Base-by-base conservation (phyloP, 2,888 invertebrate genomes). In the Mesorhabditis sp. region DNA sequence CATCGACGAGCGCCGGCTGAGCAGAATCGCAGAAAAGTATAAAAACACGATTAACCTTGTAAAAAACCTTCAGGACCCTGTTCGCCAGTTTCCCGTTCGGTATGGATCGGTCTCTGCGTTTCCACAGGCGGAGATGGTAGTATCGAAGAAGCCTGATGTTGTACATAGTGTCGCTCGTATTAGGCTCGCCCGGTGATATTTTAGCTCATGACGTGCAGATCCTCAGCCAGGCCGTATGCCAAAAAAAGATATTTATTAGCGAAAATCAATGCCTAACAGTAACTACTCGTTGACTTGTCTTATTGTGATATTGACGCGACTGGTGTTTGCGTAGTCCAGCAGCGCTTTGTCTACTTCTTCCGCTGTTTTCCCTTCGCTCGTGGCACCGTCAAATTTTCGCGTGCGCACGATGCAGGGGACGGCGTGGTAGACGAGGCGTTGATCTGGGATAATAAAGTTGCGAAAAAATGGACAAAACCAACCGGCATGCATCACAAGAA, bases 231-330 rank as follows among this genome's bases (percentile, higher is more conserved):
- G 2, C 28, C 28, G 1, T 28, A 2, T 28, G 28, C 28, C 28
- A 28, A 28, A 1, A 28, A 28, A 28, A 28, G 28, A 28, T 28
- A 28, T 28, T 28, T 28, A 28, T 28, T 28, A 28, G 28, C 28
- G 28, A 28, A 28, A 28, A 28, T 28, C 28, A 28, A 28, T 28
- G 28, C 28, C 28, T 28, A 28, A 28, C 28, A 28, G 28, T 28
- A 28, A 63, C 41, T 68, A 71, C 7, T 68, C 70, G 67, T 97
- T 97, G 45, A 96, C 95, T 88, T 96, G 95, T 84, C 96, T 88
- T 5, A 95, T 91, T 89, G 95, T 97, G 77, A 97, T 90, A 88
- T 97, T 97, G 69, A 97, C 92, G 85, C 97, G 90, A 45, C 92
- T 91, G 79, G 89, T 88, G 67, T 88, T 86, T 63, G 92, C 87